These are phyloP conservation scores for Bubo blakistoni DNA, from an alignment of 2,113 vertebrate species.

Conservation along the genomic window DNA sequence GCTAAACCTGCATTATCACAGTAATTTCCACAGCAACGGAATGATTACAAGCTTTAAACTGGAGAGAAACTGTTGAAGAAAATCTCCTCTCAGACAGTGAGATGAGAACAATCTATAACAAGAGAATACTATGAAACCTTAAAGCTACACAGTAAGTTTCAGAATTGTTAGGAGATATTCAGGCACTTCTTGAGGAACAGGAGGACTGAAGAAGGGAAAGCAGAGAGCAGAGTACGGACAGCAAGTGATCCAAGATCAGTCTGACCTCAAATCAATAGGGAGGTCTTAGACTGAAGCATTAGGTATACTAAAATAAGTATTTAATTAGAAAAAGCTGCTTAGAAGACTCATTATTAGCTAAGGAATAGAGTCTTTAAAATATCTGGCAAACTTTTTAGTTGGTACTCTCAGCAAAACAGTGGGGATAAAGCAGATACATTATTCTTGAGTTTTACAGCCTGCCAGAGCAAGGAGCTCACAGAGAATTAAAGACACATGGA, in stretches of 20 bases:
- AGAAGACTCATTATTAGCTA: not conserved
- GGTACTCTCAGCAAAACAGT: not conserved
- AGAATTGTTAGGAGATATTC: not conserved
- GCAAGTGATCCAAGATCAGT: not conserved
- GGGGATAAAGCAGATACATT: not conserved
- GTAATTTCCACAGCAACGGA: conserved; percentile 16
- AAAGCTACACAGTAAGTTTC: not conserved
- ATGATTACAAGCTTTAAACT: conserved; percentile 7
- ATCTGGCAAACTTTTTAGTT: not conserved
- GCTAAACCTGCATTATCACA: not conserved
- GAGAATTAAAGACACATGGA: not conserved
- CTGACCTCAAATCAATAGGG: not conserved
- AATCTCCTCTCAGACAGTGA: not conserved
- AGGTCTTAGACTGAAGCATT: not conserved
- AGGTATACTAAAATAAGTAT: not conserved
- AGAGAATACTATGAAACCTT: not conserved
- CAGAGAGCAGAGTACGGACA: not conserved
- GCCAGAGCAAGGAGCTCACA: not conserved
- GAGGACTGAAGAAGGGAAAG: not conserved
- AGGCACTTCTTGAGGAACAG: not conserved
- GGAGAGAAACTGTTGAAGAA: not conserved
- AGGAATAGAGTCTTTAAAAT: not conserved
- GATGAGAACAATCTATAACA: not conserved
- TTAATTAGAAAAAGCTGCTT: not conserved
- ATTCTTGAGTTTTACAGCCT: not conserved